Evolutionary conservation across 2,888 invertebrate genomes (phyloP).

Genomic region (Lepidocyrtoides sp.): DNA sequence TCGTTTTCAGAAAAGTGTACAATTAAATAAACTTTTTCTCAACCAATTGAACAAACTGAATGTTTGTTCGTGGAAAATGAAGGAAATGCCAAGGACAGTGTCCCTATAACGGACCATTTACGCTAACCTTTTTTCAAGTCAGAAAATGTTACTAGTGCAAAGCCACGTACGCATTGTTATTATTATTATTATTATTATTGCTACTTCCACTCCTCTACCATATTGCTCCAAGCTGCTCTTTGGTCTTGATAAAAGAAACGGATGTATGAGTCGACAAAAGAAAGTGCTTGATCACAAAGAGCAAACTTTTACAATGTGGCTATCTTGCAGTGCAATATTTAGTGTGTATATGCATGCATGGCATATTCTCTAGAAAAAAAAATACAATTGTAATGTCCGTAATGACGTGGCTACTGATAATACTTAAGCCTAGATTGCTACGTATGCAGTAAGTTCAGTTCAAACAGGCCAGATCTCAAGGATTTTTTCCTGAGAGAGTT

Average conservation of each 20-base stretch:
- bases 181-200: background rate
- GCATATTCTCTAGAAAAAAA: background rate
- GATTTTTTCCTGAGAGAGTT: slow-evolving; percentile 53
- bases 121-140: slow-evolving; percentile 63
- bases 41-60: background rate
- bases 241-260: slow-evolving; percentile 29
- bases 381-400: slow-evolving; percentile 21
- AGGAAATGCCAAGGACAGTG: slow-evolving; percentile 77
- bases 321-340: background rate
- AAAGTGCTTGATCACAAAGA: background rate
- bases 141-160: slow-evolving; percentile 76
- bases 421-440: background rate
- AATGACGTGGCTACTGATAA: background rate
- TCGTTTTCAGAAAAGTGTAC: slow-evolving; percentile 28
- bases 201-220: no score
- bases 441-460: background rate
- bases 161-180: slow-evolving; percentile 50
- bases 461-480: slow-evolving; percentile 37
- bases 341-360: background rate
- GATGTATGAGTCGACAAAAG: slow-evolving; percentile 37
- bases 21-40: slow-evolving; percentile 73
- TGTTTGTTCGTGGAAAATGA: background rate
- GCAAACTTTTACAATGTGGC: background rate
- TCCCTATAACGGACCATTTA: slow-evolving; percentile 73
- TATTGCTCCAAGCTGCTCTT: background rate